Base-by-base conservation (phyloP, 2,888 invertebrate species). In the Brachyopa scutellaris region DNA sequence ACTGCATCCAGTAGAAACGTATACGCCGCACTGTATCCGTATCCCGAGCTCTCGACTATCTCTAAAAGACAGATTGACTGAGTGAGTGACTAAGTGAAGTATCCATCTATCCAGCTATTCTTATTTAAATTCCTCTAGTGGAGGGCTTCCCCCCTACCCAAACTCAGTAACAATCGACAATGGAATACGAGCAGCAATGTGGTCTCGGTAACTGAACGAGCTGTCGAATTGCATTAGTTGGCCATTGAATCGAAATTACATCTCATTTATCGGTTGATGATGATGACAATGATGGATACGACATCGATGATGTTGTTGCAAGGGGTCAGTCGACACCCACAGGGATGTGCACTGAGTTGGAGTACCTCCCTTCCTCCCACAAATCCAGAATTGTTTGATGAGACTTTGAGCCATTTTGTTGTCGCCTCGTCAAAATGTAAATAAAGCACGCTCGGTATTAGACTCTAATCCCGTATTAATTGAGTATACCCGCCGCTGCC, bases 141-240 rank as follows among this genome's bases (percentile, higher is more conserved):
- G 9, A n/a, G n/a, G 42, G 53, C 51, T 42, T 29, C 19, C 9
- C 40, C 9, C 19, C 55, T 5, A 55, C 11, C 67, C 31, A 31
- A 11, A 49, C 17, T 19, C 36, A 36, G 38, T 66, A 49, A 40
- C 31, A 6, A 45, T 38, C 4, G 42, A 19, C 21, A 5, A 64
- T 45, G 21, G 8, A 29, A 42, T 66, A 73, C 45, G 38, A 53
- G 42, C 70, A 57, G 76, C 55, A 49, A 40, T 76, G 76, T 40
- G 70, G 76, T 82, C 76, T 77, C 38, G 23, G 47, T 61, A 61
- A 70, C 47, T 72, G 70, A 82, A 77, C 66, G 70, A 77, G 70
- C 82, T 82, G 82, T 82, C 82, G 77, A 82, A 82, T 64, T 82
- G 82, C 82, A 82, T 77, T 82, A 82, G 82, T 77, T 77, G 82